Conservation (phyloP, 2,888 invertebrate genomes). For the Crossocerus cetratus region DNA sequence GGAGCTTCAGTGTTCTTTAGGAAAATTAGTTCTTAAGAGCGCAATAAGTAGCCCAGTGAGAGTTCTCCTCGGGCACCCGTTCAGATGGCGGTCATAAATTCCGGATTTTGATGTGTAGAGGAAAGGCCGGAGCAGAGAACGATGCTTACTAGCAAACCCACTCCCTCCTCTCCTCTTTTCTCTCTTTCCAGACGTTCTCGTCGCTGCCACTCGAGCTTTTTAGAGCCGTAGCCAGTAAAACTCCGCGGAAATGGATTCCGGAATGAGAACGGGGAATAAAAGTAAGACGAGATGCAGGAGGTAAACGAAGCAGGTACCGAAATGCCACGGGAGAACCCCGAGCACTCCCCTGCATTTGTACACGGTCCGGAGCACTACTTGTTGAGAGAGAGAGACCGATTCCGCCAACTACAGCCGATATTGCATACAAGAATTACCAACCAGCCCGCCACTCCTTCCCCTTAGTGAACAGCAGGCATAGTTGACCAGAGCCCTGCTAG, state of each 20-base stretch:
- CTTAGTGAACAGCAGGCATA: too few species aligned
- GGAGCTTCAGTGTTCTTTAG: constrained; percentile 26
- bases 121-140: constrained; percentile 25
- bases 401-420: constrained; percentile 36
- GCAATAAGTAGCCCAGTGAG: constrained; percentile 37
- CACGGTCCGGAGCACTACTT: constrained; percentile 39
- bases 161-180: too few species aligned
- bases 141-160: not conserved
- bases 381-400: constrained; percentile 48
- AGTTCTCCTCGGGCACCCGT: constrained; percentile 39
- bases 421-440: constrained; percentile 45
- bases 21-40: constrained; percentile 37
- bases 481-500: too few species aligned
- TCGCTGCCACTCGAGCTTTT: constrained; percentile 39
- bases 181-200: constrained; percentile 14
- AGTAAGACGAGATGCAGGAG: constrained; percentile 58
- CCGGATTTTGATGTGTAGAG: constrained; percentile 32
- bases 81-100: constrained; percentile 47
- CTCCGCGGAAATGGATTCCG: constrained; percentile 54
- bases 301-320: constrained; percentile 52
- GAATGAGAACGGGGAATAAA: constrained; percentile 52
- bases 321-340: constrained; percentile 43
- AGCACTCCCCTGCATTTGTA: constrained; percentile 28
- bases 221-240: constrained; percentile 51
- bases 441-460: too few species aligned